Percentiles rank a stretch among this genome's conserved stretches.
These are phyloP conservation scores for Astropecten irregularis DNA, from an alignment of 53 echinoderm and acorn worm genomes.

Conservation along the genomic window DNA sequence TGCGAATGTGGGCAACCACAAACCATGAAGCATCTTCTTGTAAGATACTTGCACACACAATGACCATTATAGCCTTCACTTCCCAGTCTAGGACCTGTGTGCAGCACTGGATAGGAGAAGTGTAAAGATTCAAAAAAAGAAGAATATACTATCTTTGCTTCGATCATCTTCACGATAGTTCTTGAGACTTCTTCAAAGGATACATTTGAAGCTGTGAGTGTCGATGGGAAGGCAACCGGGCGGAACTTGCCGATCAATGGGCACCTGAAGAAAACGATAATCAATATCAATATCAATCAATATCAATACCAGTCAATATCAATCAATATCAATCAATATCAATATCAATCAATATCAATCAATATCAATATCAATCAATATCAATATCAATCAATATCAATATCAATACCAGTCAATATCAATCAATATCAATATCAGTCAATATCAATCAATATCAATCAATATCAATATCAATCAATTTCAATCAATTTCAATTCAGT, in stretches of 20 bases:
- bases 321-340: not conserved
- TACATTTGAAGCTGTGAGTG: conserved; percentile 96
- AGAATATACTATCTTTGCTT: too few relatives aligned
- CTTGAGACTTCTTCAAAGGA: too few relatives aligned
- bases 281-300: conserved; percentile 17
- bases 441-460: not conserved
- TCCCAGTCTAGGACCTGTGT: too few relatives aligned
- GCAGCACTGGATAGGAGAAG: too few relatives aligned
- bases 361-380: not conserved
- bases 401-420: not conserved
- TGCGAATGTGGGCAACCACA: too few relatives aligned
- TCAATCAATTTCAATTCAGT: not conserved
- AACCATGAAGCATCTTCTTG: too few relatives aligned
- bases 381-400: not conserved
- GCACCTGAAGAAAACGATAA: conserved; percentile 61
- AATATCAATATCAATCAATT: not conserved
- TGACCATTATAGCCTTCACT: too few relatives aligned
- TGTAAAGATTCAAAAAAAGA: too few relatives aligned
- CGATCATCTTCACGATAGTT: too few relatives aligned
- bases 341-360: not conserved
- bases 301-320: not conserved
- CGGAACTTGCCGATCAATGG: conserved; percentile 82
- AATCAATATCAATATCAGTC: not conserved
- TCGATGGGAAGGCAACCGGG: conserved; percentile 81
- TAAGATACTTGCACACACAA: too few relatives aligned